Conservation (phyloP, 2,888 invertebrate genomes). For the Acanthoscelides obtectus region DNA sequence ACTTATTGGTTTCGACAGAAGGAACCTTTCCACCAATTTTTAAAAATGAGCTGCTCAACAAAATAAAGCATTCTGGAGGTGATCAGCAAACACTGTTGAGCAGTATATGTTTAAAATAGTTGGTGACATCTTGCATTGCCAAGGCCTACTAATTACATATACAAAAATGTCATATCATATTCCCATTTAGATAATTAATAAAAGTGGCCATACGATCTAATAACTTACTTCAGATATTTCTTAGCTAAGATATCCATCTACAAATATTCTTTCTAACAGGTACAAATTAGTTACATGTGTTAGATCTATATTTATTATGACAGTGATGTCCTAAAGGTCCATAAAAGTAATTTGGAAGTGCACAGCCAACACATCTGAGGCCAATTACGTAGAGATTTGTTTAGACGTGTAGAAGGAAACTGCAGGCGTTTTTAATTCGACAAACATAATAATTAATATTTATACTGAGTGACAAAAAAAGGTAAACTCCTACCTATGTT, state of each 20-base stretch:
- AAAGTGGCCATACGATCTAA: not conserved
- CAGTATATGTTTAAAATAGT: not conserved
- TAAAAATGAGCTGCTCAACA: not conserved
- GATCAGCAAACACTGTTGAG: not conserved
- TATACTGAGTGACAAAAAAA: too few relatives aligned
- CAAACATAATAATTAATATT: too few relatives aligned
- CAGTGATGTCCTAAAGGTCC: not conserved
- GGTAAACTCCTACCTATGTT: too few relatives aligned
- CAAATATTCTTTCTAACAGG: not conserved
- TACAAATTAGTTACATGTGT: not conserved
- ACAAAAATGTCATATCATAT: not conserved
- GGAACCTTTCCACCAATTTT: not conserved
- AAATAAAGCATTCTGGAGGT: too few relatives aligned
- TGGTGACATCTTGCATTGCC: not conserved
- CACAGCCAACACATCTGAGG: not conserved
- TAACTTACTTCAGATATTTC: not conserved
- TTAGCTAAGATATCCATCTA: not conserved
- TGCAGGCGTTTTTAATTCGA: not conserved
- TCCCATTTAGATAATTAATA: not conserved
- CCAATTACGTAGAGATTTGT: not conserved
- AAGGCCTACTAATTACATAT: not conserved
- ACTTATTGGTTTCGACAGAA: not conserved
- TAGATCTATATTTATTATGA: not conserved
- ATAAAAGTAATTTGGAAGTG: not conserved
- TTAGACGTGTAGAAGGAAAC: not conserved